Evolutionary conservation across 2,888 invertebrate genomes (phyloP).

Genomic region (Macrosoma leucophasiata): DNA sequence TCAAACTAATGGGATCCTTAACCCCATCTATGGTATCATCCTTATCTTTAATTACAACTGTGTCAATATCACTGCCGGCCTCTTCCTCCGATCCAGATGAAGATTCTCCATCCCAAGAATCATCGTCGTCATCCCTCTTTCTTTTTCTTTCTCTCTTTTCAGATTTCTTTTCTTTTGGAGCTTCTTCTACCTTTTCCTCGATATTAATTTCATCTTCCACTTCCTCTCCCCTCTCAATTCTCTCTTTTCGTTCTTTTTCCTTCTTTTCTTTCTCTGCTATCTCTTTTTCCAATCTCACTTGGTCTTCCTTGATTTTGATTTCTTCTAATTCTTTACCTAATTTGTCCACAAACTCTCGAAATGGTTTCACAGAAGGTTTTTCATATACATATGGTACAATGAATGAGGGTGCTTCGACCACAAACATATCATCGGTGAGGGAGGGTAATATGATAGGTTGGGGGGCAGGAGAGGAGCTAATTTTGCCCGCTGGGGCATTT

Average conservation of each 20-base stretch:
- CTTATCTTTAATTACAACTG: slow-evolving; percentile 74
- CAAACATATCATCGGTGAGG: slow-evolving; percentile 93
- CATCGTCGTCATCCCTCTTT: slow-evolving; percentile 66
- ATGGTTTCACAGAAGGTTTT: slow-evolving; percentile 88
- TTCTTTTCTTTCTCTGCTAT: slow-evolving; percentile 49
- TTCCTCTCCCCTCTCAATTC: slow-evolving; percentile 46
- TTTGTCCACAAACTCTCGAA: slow-evolving; percentile 83
- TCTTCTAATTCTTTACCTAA: slow-evolving; percentile 79
- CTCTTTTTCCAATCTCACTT: slow-evolving; percentile 50
- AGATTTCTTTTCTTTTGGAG: slow-evolving; percentile 44
- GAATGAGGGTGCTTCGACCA: slow-evolving; percentile 93
- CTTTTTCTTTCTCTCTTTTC: slow-evolving; percentile 50
- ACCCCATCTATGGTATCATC: slow-evolving; percentile 70
- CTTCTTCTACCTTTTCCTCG: slow-evolving; percentile 33
- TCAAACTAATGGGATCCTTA: slow-evolving; percentile 60
- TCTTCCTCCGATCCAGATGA: slow-evolving; percentile 72
- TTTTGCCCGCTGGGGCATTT: slow-evolving; percentile 24
- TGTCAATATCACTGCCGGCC: slow-evolving; percentile 59
- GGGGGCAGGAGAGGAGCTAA: slow-evolving; percentile 31
- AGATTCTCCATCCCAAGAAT: slow-evolving; percentile 77
- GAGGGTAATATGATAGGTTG: slow-evolving; percentile 81
- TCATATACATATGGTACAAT: slow-evolving; percentile 96
- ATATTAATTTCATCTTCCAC: slow-evolving; percentile 35
- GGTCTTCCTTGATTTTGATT: slow-evolving; percentile 54
- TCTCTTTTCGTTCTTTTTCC: slow-evolving; percentile 63